Evolutionary conservation across 2,113 vertebrate species (phyloP).

Genomic region (Eudyptes chrysolophus): DNA sequence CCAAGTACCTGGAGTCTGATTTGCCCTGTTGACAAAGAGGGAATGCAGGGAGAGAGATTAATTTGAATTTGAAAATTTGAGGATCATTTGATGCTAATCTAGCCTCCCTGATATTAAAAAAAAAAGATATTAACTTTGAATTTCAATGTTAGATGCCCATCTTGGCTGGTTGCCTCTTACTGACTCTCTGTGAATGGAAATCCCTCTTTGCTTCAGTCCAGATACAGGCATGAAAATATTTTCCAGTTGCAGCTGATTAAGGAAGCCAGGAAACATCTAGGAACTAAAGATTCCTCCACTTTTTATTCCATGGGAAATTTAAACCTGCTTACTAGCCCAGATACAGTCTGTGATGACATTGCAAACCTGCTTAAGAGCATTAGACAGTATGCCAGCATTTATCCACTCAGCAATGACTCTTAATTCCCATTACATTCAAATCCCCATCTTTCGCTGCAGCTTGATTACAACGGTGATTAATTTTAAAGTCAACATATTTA

Average conservation of each 20-base stretch:
- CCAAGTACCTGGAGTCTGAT: neutral
- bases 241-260: neutral
- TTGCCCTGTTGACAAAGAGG: neutral
- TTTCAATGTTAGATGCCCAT: neutral
- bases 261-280: neutral
- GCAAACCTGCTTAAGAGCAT: constrained; percentile 38
- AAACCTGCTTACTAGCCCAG: neutral
- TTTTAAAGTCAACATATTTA: constrained; percentile 67
- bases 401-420: constrained; percentile 53
- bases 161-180: neutral
- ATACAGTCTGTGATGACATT: neutral
- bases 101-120: neutral
- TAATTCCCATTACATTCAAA: constrained; percentile 57
- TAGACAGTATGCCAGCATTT: constrained; percentile 41
- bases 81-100: neutral
- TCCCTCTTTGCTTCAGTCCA: neutral
- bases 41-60: neutral
- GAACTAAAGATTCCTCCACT: neutral
- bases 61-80: neutral
- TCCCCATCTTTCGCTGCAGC: neutral
- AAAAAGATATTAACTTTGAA: neutral
- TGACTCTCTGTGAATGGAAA: neutral
- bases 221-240: neutral
- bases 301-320: neutral
- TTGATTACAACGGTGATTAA: constrained; percentile 65